A percentile compares a stretch with the other conserved stretches of the same genome.
phyloP scores from a whole-genome alignment of 2,113 vertebrate genomes.

The Pao palembangensis region DNA sequence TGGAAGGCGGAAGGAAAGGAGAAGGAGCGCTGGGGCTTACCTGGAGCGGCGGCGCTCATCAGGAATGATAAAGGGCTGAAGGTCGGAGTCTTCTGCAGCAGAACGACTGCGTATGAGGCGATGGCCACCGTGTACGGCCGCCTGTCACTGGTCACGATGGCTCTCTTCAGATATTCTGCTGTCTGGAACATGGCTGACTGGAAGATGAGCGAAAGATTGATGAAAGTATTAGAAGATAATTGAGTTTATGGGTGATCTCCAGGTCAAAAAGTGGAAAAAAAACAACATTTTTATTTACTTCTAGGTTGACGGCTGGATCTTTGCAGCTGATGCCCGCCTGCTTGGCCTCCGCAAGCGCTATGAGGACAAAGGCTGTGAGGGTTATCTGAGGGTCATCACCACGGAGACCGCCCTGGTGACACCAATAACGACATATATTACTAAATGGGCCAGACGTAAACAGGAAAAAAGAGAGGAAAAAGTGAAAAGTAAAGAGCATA shows the following conservation, averaged over 20 bases:
- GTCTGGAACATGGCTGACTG: conserved; percentile 46
- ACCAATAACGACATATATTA: neutral
- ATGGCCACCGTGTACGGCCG: conserved; percentile 85
- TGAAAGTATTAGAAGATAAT: neutral
- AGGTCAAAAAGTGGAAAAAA: neutral
- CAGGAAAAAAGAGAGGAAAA: neutral
- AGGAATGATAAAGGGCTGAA: conserved; percentile 11
- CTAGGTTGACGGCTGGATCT: neutral
- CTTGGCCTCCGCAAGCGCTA: conserved; percentile 78
- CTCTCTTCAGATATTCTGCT: conserved; percentile 45
- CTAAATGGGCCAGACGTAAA: neutral
- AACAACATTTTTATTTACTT: conserved; percentile 21
- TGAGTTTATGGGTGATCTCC: too few relatives aligned
- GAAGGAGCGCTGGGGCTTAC: conserved; percentile 22
- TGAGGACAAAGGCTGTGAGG: conserved; percentile 84
- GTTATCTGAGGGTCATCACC: conserved; percentile 70
- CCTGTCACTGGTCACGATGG: conserved; percentile 32
- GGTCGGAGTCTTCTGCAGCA: conserved; percentile 9
- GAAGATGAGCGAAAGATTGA: neutral
- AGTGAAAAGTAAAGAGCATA: neutral
- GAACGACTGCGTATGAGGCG: conserved; percentile 79
- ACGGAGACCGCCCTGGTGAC: conserved; percentile 77
- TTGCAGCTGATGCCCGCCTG: conserved; percentile 62
- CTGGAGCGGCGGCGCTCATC: conserved; percentile 48
- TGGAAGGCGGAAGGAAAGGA: neutral